Evolutionary conservation across 2,113 vertebrate genomes (phyloP).

Genomic region (Myotis lucifugus): DNA sequence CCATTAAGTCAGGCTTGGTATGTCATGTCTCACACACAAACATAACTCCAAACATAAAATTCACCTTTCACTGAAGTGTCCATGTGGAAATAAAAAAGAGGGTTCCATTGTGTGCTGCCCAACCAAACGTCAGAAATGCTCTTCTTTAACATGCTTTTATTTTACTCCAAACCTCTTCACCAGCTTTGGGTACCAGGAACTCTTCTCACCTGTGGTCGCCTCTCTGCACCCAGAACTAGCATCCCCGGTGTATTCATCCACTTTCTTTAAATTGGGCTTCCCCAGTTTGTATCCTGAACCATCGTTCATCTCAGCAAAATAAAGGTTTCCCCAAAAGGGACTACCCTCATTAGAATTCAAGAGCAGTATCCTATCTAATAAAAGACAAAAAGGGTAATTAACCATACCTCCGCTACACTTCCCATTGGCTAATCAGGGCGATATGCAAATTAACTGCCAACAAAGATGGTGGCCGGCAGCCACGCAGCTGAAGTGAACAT

Average conservation of each 20-base stretch:
- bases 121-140: background rate
- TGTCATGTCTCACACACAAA: background rate
- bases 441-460: too few relatives aligned
- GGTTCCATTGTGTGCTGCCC: background rate
- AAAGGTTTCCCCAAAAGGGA: background rate
- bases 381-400: too few relatives aligned
- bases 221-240: background rate
- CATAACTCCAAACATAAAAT: background rate
- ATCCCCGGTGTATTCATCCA: too few relatives aligned
- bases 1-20: background rate
- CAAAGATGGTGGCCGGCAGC: too few relatives aligned
- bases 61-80: background rate
- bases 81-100: background rate
- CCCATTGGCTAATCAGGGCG: too few relatives aligned
- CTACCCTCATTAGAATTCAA: background rate
- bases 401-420: too few relatives aligned
- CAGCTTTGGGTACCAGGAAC: background rate
- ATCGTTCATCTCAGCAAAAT: background rate
- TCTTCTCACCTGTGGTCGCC: background rate
- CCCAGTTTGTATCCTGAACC: background rate
- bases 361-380: background rate
- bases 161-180: background rate
- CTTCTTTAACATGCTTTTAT: background rate
- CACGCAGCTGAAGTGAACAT: too few relatives aligned
- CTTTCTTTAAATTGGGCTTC: background rate